Base-by-base conservation (phyloP, 2,888 invertebrate genomes). In the Phymatocera aterrima region DNA sequence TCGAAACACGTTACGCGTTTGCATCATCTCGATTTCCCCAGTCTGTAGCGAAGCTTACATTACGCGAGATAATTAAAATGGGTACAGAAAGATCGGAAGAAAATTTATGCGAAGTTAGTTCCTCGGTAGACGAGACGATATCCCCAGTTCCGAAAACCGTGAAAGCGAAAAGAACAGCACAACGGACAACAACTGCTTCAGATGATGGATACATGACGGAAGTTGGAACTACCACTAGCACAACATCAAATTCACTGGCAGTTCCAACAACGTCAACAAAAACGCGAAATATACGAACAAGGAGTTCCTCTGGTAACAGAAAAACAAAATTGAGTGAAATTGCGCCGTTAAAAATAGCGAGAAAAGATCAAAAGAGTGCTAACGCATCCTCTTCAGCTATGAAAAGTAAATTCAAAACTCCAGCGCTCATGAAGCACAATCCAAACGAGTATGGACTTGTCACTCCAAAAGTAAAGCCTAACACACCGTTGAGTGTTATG, bases 401-500 rank as follows among this genome's bases (percentile, higher is more conserved):
- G 15, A n/a, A 64, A 4, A 78, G 81, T 57, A 82, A 80, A 68
- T 84, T 86, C 77, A 85, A 85, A 72, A 89, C 89, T 10, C 89
- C 89, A 3, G 80, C 83, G 0, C 43, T 0, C 2, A 31, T 75
- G 75, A 84, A 83, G 24, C 5, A 46, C 15, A 10, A 48, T 0
- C 77, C 46, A 0, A 82, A 78, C 18, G 79, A 79, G 5, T 87
- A 84, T 61, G 80, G 79, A 1, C 80, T 85, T 0, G 85, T 90
- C 10, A 90, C 90, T 1, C 90, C 90, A 31, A 90, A 94, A 93
- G 91, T 94, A 82, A 91, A 92, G 28, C 94, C 94, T 0, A 92
- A 94, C 78, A 93, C 93, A 0, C 93, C 94, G 0, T 89, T 94
- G 85, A 92, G 94, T 31, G 89, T 94, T 54, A 88, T 95, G 24